Percentiles rank a stretch among this genome's conserved stretches.
These are phyloP conservation scores for Scylla paramamosain DNA, from an alignment of 1,140 invertebrate genomes.

Conservation along the genomic window DNA sequence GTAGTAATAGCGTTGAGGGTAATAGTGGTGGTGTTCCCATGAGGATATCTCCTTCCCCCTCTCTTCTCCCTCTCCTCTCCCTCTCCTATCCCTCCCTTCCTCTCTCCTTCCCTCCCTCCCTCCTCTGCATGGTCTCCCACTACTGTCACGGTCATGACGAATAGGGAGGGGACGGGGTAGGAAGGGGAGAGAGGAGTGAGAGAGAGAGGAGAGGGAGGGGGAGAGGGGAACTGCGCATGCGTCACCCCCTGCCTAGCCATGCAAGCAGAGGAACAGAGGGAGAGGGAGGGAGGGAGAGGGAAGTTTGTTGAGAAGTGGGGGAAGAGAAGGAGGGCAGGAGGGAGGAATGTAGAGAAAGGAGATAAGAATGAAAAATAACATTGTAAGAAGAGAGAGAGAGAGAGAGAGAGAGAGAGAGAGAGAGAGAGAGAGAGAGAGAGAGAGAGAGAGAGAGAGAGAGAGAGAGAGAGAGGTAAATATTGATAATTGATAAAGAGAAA, in stretches of 20 bases:
- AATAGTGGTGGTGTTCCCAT: background rate
- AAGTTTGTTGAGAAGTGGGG: background rate
- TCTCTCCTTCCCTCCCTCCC: background rate
- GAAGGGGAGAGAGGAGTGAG: constrained; percentile 24
- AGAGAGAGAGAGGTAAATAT: background rate
- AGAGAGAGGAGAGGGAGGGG: background rate
- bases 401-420: constrained; percentile 37
- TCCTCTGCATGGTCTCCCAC: constrained; percentile 21
- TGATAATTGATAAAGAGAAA: background rate
- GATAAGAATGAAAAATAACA: background rate
- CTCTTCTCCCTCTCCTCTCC: background rate
- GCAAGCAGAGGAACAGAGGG: constrained; percentile 39
- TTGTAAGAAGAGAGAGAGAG: constrained; percentile 19
- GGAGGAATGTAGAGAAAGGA: background rate
- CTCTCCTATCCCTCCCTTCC: background rate
- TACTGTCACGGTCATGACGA: constrained; percentile 39
- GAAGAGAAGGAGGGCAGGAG: constrained; percentile 28
- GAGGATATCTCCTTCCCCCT: constrained; percentile 33
- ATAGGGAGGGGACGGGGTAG: constrained; percentile 4
- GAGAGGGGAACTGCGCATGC: background rate
- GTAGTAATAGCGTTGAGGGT: background rate
- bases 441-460: constrained; percentile 1
- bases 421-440: background rate
- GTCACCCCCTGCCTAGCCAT: background rate
- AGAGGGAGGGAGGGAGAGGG: constrained; percentile 1